Evolutionary conservation across 2,113 vertebrate species (phyloP).

Genomic region (Pomatorhinus ruficollis): DNA sequence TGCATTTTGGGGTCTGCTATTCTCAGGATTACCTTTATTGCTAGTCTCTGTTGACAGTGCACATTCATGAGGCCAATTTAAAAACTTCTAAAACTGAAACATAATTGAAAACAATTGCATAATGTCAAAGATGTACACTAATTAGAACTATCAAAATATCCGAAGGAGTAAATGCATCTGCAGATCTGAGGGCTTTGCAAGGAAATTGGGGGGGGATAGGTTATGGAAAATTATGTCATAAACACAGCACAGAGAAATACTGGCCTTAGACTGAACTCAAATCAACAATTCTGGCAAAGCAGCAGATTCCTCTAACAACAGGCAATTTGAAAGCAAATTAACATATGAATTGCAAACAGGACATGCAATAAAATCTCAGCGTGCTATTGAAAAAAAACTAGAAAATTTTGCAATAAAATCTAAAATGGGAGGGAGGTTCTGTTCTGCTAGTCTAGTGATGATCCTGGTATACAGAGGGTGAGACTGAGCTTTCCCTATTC

Average conservation of each 20-base stretch:
- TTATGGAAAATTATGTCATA: background rate
- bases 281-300: background rate
- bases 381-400: background rate
- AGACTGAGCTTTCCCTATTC: background rate
- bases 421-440: background rate
- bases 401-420: background rate
- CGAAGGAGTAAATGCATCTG: constrained; percentile 48
- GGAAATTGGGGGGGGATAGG: background rate
- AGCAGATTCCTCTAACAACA: background rate
- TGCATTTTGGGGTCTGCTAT: constrained; percentile 38
- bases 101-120: constrained; percentile 41
- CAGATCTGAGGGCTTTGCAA: constrained; percentile 21
- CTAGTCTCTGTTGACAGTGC: constrained; percentile 1
- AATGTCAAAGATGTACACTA: constrained; percentile 49
- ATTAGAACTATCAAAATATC: constrained; percentile 53
- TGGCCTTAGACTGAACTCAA: background rate
- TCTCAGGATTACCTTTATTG: constrained; percentile 51
- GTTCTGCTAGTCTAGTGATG: background rate
- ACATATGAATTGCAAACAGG: background rate
- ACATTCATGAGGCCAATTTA: constrained; percentile 31
- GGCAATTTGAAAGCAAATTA: background rate
- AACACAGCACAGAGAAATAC: background rate
- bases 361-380: background rate
- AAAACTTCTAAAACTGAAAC: constrained; percentile 55
- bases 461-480: background rate